Base-by-base conservation (phyloP, 2,113 vertebrate genomes). In the Oceanites oceanicus region DNA sequence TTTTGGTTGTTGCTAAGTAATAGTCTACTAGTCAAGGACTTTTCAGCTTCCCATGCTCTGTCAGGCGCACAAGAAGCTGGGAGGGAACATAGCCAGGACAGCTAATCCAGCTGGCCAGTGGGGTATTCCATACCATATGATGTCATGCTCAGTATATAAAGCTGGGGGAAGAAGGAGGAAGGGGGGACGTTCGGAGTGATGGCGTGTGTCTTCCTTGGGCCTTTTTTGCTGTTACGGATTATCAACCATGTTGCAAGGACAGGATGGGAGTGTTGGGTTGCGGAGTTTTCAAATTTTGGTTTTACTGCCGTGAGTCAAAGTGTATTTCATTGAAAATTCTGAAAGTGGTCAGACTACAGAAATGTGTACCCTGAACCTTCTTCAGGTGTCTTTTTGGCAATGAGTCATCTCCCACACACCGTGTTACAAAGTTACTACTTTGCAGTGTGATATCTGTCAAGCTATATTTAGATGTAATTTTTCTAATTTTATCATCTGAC, bases 391-490 rank as follows among this genome's bases (percentile, higher is more conserved):
- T 73, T 87, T 78, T 83, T 30, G 19, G 71, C 47, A 73, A n/a
- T 78, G 71, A 70, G 55, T 77, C 55, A 58, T 85, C 63, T 92
- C 67, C 56, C 78, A 88, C 12, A 11, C 2, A 13, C 56, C 50
- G 11, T 55, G 59, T 83, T 79, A 11, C 65, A 36, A 36, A 76
- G 65, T 77, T 89, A 83, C 3, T 85, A 68, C 34, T 90, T 91
- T 80, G 10, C 58, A 90, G 15, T 67, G 12, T 19, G 70, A n/a
- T 86, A 49, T 58, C 55, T 17, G 27, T 65, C 20, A 65, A 49
- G 34, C 73, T 86, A 55, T 19, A 11, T 53, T 72, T 77, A 42
- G 63, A 86, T 89, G 30, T 70, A 50, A 6, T 94, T 96, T 94
- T 63, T 93, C 15, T 27, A 4, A 45, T 59, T 86, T 86, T 76